Evolutionary conservation across 2,113 vertebrate species (phyloP).

Genomic region (Pardalotus punctatus): DNA sequence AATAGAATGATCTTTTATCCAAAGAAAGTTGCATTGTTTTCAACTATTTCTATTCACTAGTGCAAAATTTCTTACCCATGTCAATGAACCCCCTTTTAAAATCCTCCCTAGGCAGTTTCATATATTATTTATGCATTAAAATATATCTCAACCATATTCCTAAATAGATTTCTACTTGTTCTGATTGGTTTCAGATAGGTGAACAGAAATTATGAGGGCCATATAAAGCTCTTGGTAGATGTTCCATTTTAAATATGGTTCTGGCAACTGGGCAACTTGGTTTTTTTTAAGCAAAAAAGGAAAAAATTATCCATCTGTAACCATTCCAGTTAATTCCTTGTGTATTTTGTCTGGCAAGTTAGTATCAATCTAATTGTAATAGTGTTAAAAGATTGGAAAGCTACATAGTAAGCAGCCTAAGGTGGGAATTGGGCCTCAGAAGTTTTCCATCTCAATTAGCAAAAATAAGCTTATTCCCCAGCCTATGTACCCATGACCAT

Average conservation of each 20-base stretch:
- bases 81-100: slow-evolving; percentile 41
- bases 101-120: slow-evolving; percentile 13
- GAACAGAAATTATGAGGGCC: neutral
- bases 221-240: neutral
- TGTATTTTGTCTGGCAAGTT: slow-evolving; percentile 68
- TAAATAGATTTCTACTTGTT: slow-evolving; percentile 60
- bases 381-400: slow-evolving; percentile 63
- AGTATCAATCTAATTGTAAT: slow-evolving; percentile 60
- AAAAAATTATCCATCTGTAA: slow-evolving; percentile 40
- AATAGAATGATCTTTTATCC: slow-evolving; percentile 26
- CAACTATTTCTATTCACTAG: slow-evolving; percentile 45
- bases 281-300: neutral
- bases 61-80: slow-evolving; percentile 18
- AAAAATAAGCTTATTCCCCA: slow-evolving; percentile 46
- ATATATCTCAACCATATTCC: slow-evolving; percentile 34
- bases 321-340: slow-evolving; percentile 67
- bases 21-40: slow-evolving; percentile 48
- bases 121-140: slow-evolving; percentile 66
- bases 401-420: slow-evolving; percentile 53
- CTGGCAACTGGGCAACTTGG: slow-evolving; percentile 30
- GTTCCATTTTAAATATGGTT: slow-evolving; percentile 59
- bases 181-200: slow-evolving; percentile 61
- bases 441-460: slow-evolving; percentile 58
- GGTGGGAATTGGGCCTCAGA: slow-evolving; percentile 42
- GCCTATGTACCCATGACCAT: slow-evolving; percentile 14